Conservation (phyloP, 2,888 invertebrate genomes). For the Protodeltote pygarga region DNA sequence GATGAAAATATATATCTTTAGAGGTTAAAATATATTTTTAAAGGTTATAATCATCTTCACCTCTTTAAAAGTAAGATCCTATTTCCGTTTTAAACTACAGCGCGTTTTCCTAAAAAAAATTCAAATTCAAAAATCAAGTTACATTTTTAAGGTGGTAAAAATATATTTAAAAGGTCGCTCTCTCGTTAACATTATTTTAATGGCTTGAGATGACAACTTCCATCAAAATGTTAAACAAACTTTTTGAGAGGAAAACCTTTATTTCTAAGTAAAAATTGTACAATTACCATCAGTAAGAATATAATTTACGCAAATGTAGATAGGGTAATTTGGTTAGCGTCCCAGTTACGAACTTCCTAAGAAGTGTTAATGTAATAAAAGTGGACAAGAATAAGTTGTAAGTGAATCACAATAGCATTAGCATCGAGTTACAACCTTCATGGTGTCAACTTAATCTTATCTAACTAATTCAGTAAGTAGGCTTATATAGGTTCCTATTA, state of each 20-base stretch:
- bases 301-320: constrained; percentile 24
- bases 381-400: constrained; percentile 37
- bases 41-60: too few relatives aligned
- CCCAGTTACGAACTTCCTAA: constrained; percentile 33
- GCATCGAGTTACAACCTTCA: constrained; percentile 23
- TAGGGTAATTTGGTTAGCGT: constrained; percentile 19
- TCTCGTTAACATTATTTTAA: too few relatives aligned
- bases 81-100: too few relatives aligned
- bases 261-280: neutral
- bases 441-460: constrained; percentile 11
- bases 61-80: too few relatives aligned
- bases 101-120: too few relatives aligned
- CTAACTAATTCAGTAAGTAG: constrained; percentile 2
- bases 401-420: constrained; percentile 37
- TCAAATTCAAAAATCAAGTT: too few relatives aligned
- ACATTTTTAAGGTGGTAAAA: too few relatives aligned
- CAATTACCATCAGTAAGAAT: constrained; percentile 13
- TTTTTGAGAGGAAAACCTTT: constrained; percentile 4
- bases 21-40: too few relatives aligned
- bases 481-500: neutral
- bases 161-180: too few relatives aligned
- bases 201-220: too few relatives aligned
- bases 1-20: too few relatives aligned
- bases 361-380: constrained; percentile 50
- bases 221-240: constrained; percentile 2